phyloP scores from a whole-genome alignment of 1,140 invertebrate species.

The Heliconius eleuchia region DNA sequence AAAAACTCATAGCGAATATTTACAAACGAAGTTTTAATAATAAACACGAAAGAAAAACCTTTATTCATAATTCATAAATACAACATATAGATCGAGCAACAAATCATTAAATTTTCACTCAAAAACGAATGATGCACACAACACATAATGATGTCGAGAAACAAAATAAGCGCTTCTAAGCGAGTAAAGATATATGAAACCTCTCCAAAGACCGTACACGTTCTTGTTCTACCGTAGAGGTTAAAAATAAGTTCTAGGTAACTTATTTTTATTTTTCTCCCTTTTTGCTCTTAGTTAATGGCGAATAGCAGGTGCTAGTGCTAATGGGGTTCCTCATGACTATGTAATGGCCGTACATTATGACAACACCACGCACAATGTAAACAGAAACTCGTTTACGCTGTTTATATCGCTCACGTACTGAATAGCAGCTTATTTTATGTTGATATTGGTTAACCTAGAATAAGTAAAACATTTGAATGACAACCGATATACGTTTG shows the following conservation, averaged over 20 bases:
- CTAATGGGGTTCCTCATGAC: slow-evolving; percentile 1
- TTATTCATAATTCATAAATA: neutral
- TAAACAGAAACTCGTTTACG: neutral
- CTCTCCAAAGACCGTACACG: neutral
- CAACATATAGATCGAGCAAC: neutral
- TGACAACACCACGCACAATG: neutral
- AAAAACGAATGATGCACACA: neutral
- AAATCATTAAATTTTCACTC: too few species aligned
- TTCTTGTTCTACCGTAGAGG: neutral
- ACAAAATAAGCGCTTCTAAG: neutral
- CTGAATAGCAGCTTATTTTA: neutral
- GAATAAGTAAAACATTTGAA: neutral
- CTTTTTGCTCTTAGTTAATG: slow-evolving; percentile 9
- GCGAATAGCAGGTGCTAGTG: slow-evolving; percentile 11
- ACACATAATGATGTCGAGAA: neutral
- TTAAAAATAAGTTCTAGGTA: neutral
- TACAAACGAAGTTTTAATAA: too few species aligned
- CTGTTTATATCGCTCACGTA: slow-evolving; percentile 1
- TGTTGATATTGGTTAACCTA: neutral
- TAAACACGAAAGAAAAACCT: neutral
- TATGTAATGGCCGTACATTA: slow-evolving; percentile 4
- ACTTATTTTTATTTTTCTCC: neutral
- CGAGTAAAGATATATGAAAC: neutral
- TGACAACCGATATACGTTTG: neutral
- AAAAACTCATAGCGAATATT: too few species aligned